A percentile compares a stretch with the other conserved stretches of the same genome.
Evolutionary conservation across 1,140 invertebrate genomes (phyloP).

Genomic region (Euschistus heros): DNA sequence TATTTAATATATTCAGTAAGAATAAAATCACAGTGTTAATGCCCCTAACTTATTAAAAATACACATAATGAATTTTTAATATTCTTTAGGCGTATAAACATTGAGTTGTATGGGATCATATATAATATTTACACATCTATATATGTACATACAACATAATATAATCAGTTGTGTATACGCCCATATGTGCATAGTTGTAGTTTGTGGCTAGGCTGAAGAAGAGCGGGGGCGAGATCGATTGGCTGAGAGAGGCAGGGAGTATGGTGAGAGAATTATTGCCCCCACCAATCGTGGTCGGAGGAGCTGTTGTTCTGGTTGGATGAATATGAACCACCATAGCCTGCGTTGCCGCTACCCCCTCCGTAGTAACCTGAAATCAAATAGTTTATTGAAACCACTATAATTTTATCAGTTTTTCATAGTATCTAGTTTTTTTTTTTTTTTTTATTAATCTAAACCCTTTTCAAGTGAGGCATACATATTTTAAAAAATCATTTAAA

Average conservation of each 20-base stretch:
- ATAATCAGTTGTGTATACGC: too few species aligned
- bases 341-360: slow-evolving; percentile 17
- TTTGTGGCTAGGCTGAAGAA: slow-evolving; percentile 5
- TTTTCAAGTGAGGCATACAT: too few species aligned
- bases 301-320: slow-evolving; percentile 14
- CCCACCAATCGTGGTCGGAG: slow-evolving; percentile 22
- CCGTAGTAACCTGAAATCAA: slow-evolving; percentile 23
- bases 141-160: too few species aligned
- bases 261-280: not conserved
- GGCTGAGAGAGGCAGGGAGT: slow-evolving; percentile 22
- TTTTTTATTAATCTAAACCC: not conserved
- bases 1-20: slow-evolving; percentile 20
- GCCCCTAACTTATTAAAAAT: slow-evolving; percentile 24
- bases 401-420: too few species aligned
- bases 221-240: slow-evolving; percentile 19
- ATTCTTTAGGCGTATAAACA: slow-evolving; percentile 2
- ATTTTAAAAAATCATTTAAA: too few species aligned
- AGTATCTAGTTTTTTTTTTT: not conserved
- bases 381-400: too few species aligned
- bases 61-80: slow-evolving; percentile 9
- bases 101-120: too few species aligned
- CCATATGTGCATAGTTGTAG: too few species aligned
- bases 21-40: slow-evolving; percentile 27
- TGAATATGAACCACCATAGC: slow-evolving; percentile 20
- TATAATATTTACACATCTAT: too few species aligned